phyloP scores from a whole-genome alignment of 2,888 invertebrate genomes.

The Polietes domitor region DNA sequence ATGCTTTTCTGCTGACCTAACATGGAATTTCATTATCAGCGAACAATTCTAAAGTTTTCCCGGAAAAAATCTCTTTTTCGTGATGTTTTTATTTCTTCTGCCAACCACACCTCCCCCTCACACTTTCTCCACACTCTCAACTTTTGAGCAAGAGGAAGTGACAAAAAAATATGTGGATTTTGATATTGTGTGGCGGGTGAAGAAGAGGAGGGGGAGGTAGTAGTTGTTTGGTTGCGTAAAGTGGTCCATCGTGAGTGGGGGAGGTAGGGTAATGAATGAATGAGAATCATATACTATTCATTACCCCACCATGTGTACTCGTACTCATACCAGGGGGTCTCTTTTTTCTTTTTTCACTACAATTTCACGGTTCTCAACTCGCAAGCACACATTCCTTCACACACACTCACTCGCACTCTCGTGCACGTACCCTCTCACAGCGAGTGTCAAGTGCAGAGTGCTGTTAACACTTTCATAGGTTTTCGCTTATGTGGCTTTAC shows the following conservation, averaged over 20 bases:
- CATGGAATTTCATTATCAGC: background rate
- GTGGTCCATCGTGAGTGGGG: too few relatives aligned
- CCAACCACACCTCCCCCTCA: background rate
- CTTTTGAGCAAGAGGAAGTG: background rate
- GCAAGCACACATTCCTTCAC: too few relatives aligned
- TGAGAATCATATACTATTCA: background rate
- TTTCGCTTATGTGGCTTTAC: background rate
- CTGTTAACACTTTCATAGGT: conserved; percentile 19
- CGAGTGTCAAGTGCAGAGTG: conserved; percentile 22
- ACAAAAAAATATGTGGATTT: background rate
- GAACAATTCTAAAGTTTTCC: background rate
- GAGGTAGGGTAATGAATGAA: background rate
- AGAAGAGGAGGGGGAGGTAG: too few relatives aligned
- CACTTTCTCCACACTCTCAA: too few relatives aligned
- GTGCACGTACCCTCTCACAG: too few relatives aligned
- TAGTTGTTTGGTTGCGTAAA: too few relatives aligned
- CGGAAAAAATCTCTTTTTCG: background rate
- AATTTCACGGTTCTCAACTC: background rate
- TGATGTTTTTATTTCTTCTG: background rate
- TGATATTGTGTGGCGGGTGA: too few relatives aligned
- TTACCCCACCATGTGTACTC: background rate
- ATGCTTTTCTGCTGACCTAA: background rate
- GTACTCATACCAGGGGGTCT: background rate
- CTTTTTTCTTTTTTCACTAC: background rate
- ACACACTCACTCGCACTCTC: too few relatives aligned